phyloP scores from a whole-genome alignment of 2,888 invertebrate genomes.

The Chromoteleia sp. region DNA sequence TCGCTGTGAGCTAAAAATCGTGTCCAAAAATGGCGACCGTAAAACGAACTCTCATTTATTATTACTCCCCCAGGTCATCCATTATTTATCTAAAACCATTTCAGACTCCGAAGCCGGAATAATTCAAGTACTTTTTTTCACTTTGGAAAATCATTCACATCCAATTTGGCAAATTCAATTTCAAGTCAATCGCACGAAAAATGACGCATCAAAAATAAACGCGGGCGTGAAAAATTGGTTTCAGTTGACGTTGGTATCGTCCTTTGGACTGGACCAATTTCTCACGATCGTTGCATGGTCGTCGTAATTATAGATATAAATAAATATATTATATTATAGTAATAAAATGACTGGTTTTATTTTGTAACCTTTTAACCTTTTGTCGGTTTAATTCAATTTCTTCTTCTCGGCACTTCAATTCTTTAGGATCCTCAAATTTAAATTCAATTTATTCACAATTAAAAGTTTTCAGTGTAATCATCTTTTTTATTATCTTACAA shows the following conservation, averaged over 20 bases:
- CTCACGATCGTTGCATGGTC: neutral
- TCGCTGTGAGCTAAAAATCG: conserved; percentile 7
- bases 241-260: neutral
- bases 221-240: conserved; percentile 7
- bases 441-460: too few species aligned
- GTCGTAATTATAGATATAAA: neutral
- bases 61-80: conserved; percentile 7
- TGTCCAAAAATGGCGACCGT: neutral
- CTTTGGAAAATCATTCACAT: conserved; percentile 42
- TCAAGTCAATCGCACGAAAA: conserved; percentile 19
- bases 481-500: too few species aligned
- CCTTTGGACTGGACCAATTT: too few species aligned
- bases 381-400: too few species aligned
- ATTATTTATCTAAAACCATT: conserved; percentile 21
- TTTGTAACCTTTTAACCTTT: too few species aligned
- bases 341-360: too few species aligned
- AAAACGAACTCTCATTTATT: conserved; percentile 14
- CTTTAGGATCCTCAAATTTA: too few species aligned
- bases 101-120: neutral
- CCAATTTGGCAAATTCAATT: conserved; percentile 28
- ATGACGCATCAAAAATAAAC: conserved; percentile 35
- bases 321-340: neutral
- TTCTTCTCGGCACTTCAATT: too few species aligned
- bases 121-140: conserved; percentile 35
- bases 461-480: too few species aligned